A percentile compares a stretch with the other conserved stretches of the same genome.
These are phyloP conservation scores for Oryzias javanicus DNA, from an alignment of 2,113 vertebrate genomes.

Conservation along the genomic window DNA sequence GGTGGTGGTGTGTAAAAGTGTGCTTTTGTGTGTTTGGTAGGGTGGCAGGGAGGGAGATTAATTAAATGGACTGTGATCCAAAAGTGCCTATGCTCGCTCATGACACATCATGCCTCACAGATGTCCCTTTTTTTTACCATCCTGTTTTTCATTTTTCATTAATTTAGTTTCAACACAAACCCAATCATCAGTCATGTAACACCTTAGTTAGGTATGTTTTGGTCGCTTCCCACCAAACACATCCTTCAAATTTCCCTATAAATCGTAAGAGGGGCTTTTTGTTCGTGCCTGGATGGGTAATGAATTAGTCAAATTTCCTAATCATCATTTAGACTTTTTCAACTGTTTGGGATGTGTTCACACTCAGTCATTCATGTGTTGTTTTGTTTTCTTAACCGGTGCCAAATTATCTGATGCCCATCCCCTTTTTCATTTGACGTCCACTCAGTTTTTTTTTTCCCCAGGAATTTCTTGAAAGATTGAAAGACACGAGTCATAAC, in stretches of 20 bases:
- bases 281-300: conserved; percentile 40
- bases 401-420: no score
- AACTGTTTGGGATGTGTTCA: conserved; percentile 39
- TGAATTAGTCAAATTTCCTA: conserved; percentile 49
- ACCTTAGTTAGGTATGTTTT: conserved; percentile 61
- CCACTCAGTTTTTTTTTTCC: no score
- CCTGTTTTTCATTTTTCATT: conserved; percentile 33
- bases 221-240: conserved; percentile 61
- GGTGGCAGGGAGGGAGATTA: conserved; percentile 37
- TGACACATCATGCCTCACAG: conserved; percentile 69
- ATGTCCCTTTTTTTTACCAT: conserved; percentile 56
- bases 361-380: conserved; percentile 19
- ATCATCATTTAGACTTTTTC: conserved; percentile 50
- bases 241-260: conserved; percentile 64
- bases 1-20: conserved; percentile 6
- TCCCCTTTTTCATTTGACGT: no score
- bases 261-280: conserved; percentile 52
- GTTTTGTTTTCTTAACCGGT: no score
- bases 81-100: conserved; percentile 53
- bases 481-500: no score
- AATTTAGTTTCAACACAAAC: conserved; percentile 54
- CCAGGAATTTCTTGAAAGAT: no score
- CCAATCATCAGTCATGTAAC: conserved; percentile 57
- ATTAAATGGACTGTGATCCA: conserved; percentile 71
- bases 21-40: background rate